Conservation (phyloP, 1,140 invertebrate genomes). For the Pectinophora gossypiella region DNA sequence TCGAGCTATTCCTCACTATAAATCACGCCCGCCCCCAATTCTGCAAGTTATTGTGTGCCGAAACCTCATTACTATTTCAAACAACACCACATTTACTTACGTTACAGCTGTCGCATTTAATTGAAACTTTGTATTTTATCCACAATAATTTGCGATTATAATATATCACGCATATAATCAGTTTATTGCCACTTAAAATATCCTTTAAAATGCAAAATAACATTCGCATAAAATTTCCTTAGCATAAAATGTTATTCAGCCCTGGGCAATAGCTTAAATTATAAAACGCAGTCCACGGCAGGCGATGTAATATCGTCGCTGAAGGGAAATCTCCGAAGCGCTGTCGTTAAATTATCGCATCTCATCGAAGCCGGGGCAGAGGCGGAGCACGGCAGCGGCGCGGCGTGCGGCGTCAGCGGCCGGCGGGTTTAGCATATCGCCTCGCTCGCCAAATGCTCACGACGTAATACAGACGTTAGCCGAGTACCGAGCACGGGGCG, state of each 20-base stretch:
- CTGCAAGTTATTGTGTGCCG: background rate
- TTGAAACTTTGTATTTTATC: background rate
- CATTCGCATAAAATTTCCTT: conserved; percentile 31
- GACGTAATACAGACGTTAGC: conserved; percentile 47
- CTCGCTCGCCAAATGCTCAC: conserved; percentile 47
- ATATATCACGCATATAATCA: background rate
- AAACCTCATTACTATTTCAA: conserved; percentile 1
- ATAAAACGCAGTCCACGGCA: conserved; percentile 35
- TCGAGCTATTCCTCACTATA: conserved; percentile 22
- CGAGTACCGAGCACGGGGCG: conserved; percentile 15
- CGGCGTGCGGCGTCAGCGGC: conserved; percentile 53
- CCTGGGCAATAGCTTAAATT: conserved; percentile 31
- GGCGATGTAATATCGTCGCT: conserved; percentile 35
- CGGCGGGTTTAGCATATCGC: conserved; percentile 57
- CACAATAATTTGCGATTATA: background rate
- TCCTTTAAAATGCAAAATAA: conserved; percentile 29
- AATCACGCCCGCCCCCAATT: conserved; percentile 26
- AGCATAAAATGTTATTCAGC: conserved; percentile 29
- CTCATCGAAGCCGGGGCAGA: conserved; percentile 41
- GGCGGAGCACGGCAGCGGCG: conserved; percentile 49
- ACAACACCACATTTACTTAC: background rate
- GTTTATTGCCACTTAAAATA: no score
- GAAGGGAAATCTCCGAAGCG: conserved; percentile 36
- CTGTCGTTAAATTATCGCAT: conserved; percentile 64
- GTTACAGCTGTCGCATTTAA: background rate